Base-by-base conservation (phyloP, 2,888 invertebrate species). In the Gibbula magus region DNA sequence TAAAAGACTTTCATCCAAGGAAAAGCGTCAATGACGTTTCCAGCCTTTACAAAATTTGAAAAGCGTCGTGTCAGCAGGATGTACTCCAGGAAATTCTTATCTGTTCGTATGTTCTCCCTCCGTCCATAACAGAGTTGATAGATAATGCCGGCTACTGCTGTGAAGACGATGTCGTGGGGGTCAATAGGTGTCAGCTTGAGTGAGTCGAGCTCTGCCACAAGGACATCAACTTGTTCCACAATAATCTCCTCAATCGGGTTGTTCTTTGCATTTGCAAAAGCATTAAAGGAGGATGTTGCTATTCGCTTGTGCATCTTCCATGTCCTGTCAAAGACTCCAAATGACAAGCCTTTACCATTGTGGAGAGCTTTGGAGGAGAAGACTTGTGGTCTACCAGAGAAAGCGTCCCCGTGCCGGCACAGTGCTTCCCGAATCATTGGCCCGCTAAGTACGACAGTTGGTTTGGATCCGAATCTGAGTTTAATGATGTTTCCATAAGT, bases 11-110 rank as follows among this genome's bases (percentile, higher is more conserved):
- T 66, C 54, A 84, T 75, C 85, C 85, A 87, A 0, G 87, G 86
- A 80, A 87, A 82, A 7, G 85, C 81, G 74, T 86, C 85, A 0
- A 85, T 81, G 0, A 84, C 80, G 75, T 84, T 87, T 3, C 87
- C 86, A 20, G 83, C 75, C 25, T 52, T 75, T 1, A 75, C 56
- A 52, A 86, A 86, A 16, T 81, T 73, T 10, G 10, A 52, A 32
- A 86, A 83, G n/a, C 54, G 77, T 0, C 39, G 29, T 0, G 70
- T n/a, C 0, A 29, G 45, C 13, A 52, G 67, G 5, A 84, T 32
- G 16, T 80, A 74, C 16, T 73, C 35, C 10, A 39, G 13, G 20
- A 84, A 81, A 35, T 77, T 53, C 32, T 54, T 25, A 45, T 84
- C 82, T 13, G 78, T 79, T 35, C 81, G 67, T 20, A 83, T 77